phyloP scores from a whole-genome alignment of 2,888 invertebrate species.

The Acronicta leporina region DNA sequence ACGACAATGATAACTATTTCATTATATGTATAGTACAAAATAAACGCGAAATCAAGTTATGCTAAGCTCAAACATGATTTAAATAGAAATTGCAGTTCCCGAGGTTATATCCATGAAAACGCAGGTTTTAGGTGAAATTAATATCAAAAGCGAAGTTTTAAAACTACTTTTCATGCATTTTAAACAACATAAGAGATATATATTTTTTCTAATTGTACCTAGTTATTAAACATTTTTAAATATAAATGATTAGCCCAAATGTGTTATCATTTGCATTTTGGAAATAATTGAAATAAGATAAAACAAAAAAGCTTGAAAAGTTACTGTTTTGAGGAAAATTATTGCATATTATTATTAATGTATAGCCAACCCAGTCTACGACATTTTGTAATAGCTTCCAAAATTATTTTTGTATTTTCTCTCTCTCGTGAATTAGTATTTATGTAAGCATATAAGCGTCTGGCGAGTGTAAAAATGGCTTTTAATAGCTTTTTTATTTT shows the following conservation, averaged over 20 bases:
- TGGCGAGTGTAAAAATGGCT: constrained; percentile 49
- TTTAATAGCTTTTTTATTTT: constrained; percentile 59
- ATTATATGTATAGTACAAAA: background rate
- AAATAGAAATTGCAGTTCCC: background rate
- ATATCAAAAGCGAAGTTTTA: constrained; percentile 19
- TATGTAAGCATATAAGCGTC: constrained; percentile 57
- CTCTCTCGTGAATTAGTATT: constrained; percentile 41
- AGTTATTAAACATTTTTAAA: constrained; percentile 17
- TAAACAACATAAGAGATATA: constrained; percentile 4
- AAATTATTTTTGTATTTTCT: constrained; percentile 20
- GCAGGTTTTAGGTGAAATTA: constrained; percentile 8
- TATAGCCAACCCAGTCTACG: constrained; percentile 72
- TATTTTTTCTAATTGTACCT: constrained; percentile 31
- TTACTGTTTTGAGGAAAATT: constrained; percentile 9
- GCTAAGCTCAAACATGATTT: background rate
- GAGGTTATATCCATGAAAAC: constrained; percentile 15
- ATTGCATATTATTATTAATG: constrained; percentile 8
- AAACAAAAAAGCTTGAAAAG: constrained; percentile 37
- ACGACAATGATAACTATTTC: constrained; percentile 34
- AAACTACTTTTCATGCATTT: constrained; percentile 20
- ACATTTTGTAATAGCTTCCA: constrained; percentile 54
- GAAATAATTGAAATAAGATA: constrained; percentile 22
- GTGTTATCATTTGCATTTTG: constrained; percentile 22
- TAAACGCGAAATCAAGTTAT: background rate
- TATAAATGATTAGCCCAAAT: constrained; percentile 37